Evolutionary conservation across 1,140 invertebrate species (phyloP).

Genomic region (Penaeus indicus): DNA sequence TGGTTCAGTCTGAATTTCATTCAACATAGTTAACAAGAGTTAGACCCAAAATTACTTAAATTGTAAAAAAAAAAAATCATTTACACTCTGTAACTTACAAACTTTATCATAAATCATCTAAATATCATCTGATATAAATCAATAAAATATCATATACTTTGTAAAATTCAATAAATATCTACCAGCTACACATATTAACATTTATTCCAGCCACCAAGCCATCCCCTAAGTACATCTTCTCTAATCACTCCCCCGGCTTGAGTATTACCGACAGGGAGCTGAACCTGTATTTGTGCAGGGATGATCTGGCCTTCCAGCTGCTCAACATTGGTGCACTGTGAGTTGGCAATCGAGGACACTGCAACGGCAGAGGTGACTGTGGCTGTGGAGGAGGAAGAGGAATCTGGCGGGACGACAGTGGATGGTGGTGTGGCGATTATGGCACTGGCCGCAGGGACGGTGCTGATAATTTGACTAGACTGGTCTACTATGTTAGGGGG

Average conservation of each 20-base stretch:
- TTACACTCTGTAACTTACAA: too few species aligned
- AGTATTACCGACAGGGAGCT: constrained; percentile 47
- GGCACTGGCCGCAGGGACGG: constrained; percentile 41
- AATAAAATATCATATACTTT: constrained; percentile 6
- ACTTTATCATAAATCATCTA: neutral
- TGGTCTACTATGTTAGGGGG: constrained; percentile 46
- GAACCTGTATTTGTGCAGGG: constrained; percentile 59
- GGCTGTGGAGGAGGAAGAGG: constrained; percentile 22
- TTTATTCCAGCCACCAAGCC: constrained; percentile 55
- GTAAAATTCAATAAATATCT: constrained; percentile 2
- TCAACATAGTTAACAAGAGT: too few species aligned
- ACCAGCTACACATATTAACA: constrained; percentile 41
- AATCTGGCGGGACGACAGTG: constrained; percentile 27
- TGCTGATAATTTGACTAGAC: constrained; percentile 45
- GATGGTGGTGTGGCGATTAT: constrained; percentile 34
- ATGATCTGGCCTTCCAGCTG: constrained; percentile 53
- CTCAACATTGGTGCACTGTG: constrained; percentile 45
- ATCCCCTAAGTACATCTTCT: constrained; percentile 47
- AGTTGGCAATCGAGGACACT: constrained; percentile 25
- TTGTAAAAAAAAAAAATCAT: too few species aligned
- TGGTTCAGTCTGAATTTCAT: too few species aligned
- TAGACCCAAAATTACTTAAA: too few species aligned
- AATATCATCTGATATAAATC: constrained; percentile 10
- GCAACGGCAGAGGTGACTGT: constrained; percentile 42
- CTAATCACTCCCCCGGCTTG: constrained; percentile 35